These are phyloP conservation scores for Rhineura floridana DNA, from an alignment of 2,113 vertebrate genomes.

Conservation along the genomic window DNA sequence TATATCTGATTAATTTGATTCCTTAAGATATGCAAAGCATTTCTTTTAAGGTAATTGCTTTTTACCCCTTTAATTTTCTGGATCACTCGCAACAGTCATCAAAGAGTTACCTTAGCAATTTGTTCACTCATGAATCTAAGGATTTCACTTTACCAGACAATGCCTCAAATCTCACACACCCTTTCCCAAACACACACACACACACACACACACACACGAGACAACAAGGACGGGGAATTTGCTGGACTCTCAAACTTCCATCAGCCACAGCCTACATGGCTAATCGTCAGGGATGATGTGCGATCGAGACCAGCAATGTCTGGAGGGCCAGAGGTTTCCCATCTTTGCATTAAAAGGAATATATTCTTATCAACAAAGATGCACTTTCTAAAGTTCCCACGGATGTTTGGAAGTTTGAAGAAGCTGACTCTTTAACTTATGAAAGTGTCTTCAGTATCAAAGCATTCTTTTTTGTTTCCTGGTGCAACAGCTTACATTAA, in stretches of 20 bases:
- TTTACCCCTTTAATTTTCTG: neutral
- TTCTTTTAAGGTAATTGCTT: neutral
- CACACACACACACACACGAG: neutral
- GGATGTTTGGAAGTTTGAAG: neutral
- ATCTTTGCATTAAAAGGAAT: neutral
- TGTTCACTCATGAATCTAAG: neutral
- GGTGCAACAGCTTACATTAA: neutral
- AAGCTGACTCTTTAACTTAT: fast-evolving
- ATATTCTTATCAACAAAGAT: neutral
- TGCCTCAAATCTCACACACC: neutral
- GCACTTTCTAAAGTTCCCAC: neutral
- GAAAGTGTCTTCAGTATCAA: neutral
- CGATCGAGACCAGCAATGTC: neutral
- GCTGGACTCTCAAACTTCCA: no score
- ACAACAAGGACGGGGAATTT: no score
- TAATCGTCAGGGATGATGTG: no score
- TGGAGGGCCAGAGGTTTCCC: neutral
- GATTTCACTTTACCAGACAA: neutral
- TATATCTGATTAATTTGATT: neutral
- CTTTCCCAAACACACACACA: neutral
- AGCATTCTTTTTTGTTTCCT: neutral
- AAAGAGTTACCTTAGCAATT: fast-evolving
- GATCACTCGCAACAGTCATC: constrained; percentile 19
- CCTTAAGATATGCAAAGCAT: neutral
- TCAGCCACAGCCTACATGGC: no score